Percentiles rank a stretch among this genome's conserved stretches.
Conservation (phyloP, 2,797 vertebrate species). For the Myioborus miniatus region DNA sequence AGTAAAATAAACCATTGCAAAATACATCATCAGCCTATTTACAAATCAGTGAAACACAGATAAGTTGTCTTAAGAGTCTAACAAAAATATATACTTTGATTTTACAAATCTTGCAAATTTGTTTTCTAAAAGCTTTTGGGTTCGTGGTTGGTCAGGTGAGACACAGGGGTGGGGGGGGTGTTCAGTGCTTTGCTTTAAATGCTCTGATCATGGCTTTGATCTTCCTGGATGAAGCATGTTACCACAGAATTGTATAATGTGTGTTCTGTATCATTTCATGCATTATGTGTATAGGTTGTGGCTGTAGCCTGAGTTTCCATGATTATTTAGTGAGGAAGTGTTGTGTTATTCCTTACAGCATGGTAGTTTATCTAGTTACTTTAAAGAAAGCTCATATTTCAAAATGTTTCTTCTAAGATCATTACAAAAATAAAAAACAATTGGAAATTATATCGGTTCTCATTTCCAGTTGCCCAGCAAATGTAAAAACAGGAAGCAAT, state of each 20-base stretch:
- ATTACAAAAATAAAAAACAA: conserved; percentile 75
- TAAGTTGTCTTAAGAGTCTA: background rate
- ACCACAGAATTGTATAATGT: conserved; percentile 40
- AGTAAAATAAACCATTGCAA: background rate
- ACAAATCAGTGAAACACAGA: background rate
- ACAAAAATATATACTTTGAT: background rate
- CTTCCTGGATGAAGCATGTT: background rate
- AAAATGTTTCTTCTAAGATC: conserved; percentile 63
- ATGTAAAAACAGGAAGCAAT: conserved; percentile 81
- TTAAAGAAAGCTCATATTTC: conserved; percentile 76
- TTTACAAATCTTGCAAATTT: background rate
- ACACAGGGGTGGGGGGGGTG: fast-evolving
- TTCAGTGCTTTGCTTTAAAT: background rate
- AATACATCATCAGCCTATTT: background rate
- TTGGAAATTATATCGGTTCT: conserved; percentile 70
- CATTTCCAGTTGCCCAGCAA: conserved; percentile 74
- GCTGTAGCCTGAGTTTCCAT: conserved; percentile 74
- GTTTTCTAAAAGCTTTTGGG: background rate
- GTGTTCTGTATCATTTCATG: conserved; percentile 57
- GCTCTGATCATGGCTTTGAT: background rate
- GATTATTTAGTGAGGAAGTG: conserved; percentile 77
- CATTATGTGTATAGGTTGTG: conserved; percentile 67
- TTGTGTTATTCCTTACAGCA: conserved; percentile 69
- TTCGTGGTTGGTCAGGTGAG: background rate
- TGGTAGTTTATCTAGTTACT: conserved; percentile 66